Evolutionary conservation across 2,888 invertebrate genomes (phyloP), one percentile per base, ranked within the genome.

Genomic region (Sisyra terminalis): DNA sequence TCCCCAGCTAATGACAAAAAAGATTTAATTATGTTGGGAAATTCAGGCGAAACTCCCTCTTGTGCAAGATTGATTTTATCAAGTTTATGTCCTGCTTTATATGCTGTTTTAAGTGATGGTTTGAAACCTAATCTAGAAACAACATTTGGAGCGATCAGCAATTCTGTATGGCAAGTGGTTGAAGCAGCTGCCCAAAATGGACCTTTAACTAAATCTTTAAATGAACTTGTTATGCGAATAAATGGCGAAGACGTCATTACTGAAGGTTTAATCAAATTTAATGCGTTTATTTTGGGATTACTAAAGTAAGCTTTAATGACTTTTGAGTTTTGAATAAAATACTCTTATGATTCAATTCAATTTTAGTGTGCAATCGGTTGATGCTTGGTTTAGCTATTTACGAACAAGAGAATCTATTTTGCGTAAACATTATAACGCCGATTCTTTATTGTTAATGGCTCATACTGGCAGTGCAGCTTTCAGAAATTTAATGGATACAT

Each of bases 101-200:
- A 87, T 52, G 79, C 82, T 3, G 72, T 90, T 44, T 73, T 92
- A 53, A 77, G 81, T 51, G 88, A 92, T 57, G 90, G 89, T 2
- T 69, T 92, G 14, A 81, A 81, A 56, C 79, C 84, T 29, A 76
- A 71, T 50, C 69, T 88, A 42, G 79, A 84, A 56, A 86, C 87
- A 4, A 77, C 87, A 31, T 89, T 89, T 56, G 89, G 89, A 34
- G 78, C 82, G 13, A 82, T 88, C 41, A 75, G 78, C 50, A 86
- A 89, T 57, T 84, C 85, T 6, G 85, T 87, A 40, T 90, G 89
- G 89, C 82, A 84, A 64, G 82, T 90, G 50, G 81, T 88, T 4
- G 88, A 89, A 63, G 82, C 85, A 29, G 84, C 87, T 7, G 81
- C 87, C 10, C 83, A 88, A 59, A 81, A 84, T 67, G 89, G 83